A percentile compares a stretch with the other conserved stretches of the same genome.
Conservation (phyloP, 2,113 vertebrate genomes). For the Clarias gariepinus region DNA sequence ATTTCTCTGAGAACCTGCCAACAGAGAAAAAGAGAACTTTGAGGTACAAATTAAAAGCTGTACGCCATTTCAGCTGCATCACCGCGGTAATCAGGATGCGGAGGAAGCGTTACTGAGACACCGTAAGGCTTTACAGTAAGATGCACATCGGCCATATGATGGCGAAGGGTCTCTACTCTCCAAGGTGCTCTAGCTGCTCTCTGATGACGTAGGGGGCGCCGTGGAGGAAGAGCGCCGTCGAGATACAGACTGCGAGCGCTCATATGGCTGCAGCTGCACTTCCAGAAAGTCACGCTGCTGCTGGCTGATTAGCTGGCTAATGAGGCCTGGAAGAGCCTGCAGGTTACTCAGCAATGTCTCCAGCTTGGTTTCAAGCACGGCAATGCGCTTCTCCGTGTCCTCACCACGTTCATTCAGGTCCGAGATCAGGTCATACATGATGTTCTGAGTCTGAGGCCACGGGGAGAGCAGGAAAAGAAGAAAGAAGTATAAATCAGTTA, state of each 20-base stretch:
- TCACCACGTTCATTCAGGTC: conserved; percentile 97
- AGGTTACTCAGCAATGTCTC: conserved; percentile 94
- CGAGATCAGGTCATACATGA: conserved; percentile 99
- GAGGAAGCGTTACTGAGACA: conserved; percentile 93
- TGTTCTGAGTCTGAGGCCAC: conserved; percentile 91
- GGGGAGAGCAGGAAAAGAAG: conserved; percentile 45
- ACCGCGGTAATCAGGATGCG: conserved; percentile 94
- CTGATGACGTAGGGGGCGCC: conserved; percentile 95
- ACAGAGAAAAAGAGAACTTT: conserved; percentile 70
- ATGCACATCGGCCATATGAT: conserved; percentile 99
- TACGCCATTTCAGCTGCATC: conserved; percentile 69
- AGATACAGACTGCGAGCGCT: conserved; percentile 90
- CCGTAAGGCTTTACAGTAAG: conserved; percentile 99
- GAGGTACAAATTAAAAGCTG: conserved; percentile 62
- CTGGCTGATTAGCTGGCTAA: conserved; percentile 93
- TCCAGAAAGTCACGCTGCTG: conserved; percentile 95
- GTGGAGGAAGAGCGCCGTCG: conserved; percentile 93
- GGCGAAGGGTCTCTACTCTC: conserved; percentile 90
- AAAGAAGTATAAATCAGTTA: background rate
- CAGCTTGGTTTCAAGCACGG: conserved; percentile 91
- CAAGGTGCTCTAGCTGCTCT: conserved; percentile 94
- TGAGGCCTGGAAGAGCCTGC: conserved; percentile 92
- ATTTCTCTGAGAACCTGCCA: conserved; percentile 68
- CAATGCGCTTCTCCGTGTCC: conserved; percentile 98
- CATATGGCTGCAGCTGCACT: conserved; percentile 90